Conservation (phyloP, 2,888 invertebrate species). For the Agelastica alni region DNA sequence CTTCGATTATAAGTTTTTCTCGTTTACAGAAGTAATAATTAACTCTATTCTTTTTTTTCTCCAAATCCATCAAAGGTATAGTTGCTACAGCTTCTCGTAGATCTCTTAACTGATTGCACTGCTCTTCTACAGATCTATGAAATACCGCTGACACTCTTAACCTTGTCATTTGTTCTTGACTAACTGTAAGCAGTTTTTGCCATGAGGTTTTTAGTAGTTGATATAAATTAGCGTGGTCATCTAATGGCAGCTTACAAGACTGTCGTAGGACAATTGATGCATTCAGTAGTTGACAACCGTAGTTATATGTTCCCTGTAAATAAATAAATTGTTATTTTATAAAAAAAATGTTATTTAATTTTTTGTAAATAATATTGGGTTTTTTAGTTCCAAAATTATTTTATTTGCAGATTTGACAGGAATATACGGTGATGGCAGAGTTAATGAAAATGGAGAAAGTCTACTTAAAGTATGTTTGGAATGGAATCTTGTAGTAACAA, state of each 20-base stretch:
- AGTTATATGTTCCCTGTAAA: conserved; percentile 76
- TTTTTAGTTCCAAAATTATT: no score
- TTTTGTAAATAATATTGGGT: no score
- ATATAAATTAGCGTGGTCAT: conserved; percentile 62
- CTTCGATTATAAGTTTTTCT: conserved; percentile 70
- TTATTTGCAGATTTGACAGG: no score
- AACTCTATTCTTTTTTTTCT: conserved; percentile 56
- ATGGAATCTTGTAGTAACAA: no score
- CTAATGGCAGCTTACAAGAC: conserved; percentile 68
- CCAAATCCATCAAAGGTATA: conserved; percentile 55
- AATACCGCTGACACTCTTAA: conserved; percentile 77
- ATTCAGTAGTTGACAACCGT: conserved; percentile 77
- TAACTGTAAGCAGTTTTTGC: conserved; percentile 69
- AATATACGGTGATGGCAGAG: no score
- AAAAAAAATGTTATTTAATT: no score
- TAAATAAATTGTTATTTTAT: conserved; percentile 39
- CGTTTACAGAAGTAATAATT: conserved; percentile 64
- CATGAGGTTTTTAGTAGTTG: conserved; percentile 68
- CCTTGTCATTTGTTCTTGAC: conserved; percentile 76
- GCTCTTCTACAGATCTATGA: conserved; percentile 68
- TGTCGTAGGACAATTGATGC: conserved; percentile 74
- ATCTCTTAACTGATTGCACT: conserved; percentile 65
- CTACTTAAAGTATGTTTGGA: no score
- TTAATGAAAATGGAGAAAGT: no score
- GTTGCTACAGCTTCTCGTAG: conserved; percentile 63